A percentile compares a stretch with the other conserved stretches of the same genome.
phyloP scores from a whole-genome alignment of 2,888 invertebrate species.

The Entomobrya multifasciata region DNA sequence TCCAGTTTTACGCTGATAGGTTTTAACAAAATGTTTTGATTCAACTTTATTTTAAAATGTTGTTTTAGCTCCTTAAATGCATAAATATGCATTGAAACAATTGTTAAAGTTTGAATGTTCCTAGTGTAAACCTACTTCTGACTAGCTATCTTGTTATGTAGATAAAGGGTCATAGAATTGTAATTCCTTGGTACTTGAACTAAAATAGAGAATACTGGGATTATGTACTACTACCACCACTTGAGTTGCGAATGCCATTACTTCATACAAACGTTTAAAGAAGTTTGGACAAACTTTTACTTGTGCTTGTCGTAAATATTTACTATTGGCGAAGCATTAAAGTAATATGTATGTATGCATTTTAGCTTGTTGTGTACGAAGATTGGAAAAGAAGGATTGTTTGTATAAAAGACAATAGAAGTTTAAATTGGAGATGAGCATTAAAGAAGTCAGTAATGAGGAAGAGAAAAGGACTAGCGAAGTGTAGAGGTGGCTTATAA shows the following conservation, averaged over 20 bases:
- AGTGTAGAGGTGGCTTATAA: conserved; percentile 58
- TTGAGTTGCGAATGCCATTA: not conserved
- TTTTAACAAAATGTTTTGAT: no score
- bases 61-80: no score
- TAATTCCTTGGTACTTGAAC: not conserved
- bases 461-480: conserved; percentile 54
- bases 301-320: conserved; percentile 44
- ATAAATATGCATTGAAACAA: no score
- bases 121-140: no score
- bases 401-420: conserved; percentile 56
- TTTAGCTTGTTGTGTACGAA: not conserved
- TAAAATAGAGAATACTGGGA: conserved; percentile 29
- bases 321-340: not conserved
- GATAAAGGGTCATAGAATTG: no score
- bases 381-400: conserved; percentile 44
- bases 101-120: no score
- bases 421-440: conserved; percentile 55
- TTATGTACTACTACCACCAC: not conserved
- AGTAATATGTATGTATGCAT: not conserved
- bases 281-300: conserved; percentile 56
- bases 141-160: no score
- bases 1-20: no score
- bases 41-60: no score
- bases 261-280: conserved; percentile 17
- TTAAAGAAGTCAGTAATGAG: conserved; percentile 62